A percentile compares a stretch with the other conserved stretches of the same genome.
Conservation (phyloP, 2,888 invertebrate genomes). For the Octonoba sinensis region DNA sequence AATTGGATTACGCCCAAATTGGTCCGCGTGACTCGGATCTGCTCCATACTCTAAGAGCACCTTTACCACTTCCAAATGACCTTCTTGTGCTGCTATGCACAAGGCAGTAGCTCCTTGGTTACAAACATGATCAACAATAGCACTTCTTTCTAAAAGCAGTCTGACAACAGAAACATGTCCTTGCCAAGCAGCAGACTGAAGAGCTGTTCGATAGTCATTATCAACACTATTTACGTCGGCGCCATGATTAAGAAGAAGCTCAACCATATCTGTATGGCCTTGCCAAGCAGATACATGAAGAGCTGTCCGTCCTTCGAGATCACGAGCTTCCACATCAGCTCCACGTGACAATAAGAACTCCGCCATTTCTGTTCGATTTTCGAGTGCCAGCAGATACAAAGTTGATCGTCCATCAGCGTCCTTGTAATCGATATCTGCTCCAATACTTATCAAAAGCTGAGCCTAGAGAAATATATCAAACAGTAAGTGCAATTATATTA, state of each 20-base stretch:
- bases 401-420: slow-evolving; percentile 94
- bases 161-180: slow-evolving; percentile 88
- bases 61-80: slow-evolving; percentile 91
- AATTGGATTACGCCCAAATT: slow-evolving; percentile 74
- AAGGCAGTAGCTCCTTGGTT: slow-evolving; percentile 92
- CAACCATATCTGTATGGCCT: slow-evolving; percentile 93
- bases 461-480: slow-evolving; percentile 32
- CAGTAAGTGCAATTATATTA: too few relatives aligned
- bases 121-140: slow-evolving; percentile 84
- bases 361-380: slow-evolving; percentile 69
- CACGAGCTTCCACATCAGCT: slow-evolving; percentile 87
- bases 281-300: slow-evolving; percentile 94
- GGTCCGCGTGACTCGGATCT: slow-evolving; percentile 72
- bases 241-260: slow-evolving; percentile 84
- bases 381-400: slow-evolving; percentile 85
- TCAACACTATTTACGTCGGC: slow-evolving; percentile 91
- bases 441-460: slow-evolving; percentile 78
- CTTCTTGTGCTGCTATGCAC: slow-evolving; percentile 94
- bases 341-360: slow-evolving; percentile 66
- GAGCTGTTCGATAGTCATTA: slow-evolving; percentile 86
- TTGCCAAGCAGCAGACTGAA: slow-evolving; percentile 97
- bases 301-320: slow-evolving; percentile 91
- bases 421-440: slow-evolving; percentile 87
- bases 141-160: slow-evolving; percentile 82
- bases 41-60: slow-evolving; percentile 74